Base-by-base conservation (phyloP, 2,113 vertebrate species). In the Dendropsophus ebraccatus region DNA sequence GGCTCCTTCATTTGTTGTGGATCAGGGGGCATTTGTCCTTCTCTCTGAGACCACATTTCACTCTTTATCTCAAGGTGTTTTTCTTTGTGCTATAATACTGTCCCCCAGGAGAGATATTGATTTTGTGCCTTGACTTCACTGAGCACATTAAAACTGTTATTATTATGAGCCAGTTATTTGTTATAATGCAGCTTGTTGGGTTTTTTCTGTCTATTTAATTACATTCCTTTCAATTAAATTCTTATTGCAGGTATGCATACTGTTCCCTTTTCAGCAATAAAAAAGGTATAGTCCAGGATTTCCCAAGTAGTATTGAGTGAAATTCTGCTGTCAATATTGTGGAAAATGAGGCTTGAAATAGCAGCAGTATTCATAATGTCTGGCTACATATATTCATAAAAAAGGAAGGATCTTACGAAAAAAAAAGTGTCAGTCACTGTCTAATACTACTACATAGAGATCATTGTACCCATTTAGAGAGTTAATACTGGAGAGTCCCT, bases 1-100 rank as follows among this genome's bases (percentile, higher is more conserved):
- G 47, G 13, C 11, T 76, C n/a, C 30, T 74, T n/a, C 54, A 23
- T 79, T 47, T 75, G 28, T 81, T 81, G 52, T 45, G 14, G 23
- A 81, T 47, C 78, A 47, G 58, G 19, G 75, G 25, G 41, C n/a
- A 65, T 81, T 81, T 81, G 56, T 81, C 37, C 75, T 54, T 81
- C 41, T 62, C 78, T 65, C 41, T 65, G 9, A 81, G 58, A 37
- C 56, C 37, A 60, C 17, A 81, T 81, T 81, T 81, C 58, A 47
- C 35, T 58, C 56, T 81, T 81, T 81, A 81, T 81, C 35, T 81
- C n/a, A 58, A 81, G 78, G 78, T 81, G 78, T 65, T 81, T 65
- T 81, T 65, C 56, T 81, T 62, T 81, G 78, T 81, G 37, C 60
- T 81, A 28, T 81, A 81, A 81, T 62, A 65, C 7, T 17, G 21